Evolutionary conservation across 2,888 invertebrate genomes (phyloP).

Genomic region (Cistogaster globosa): DNA sequence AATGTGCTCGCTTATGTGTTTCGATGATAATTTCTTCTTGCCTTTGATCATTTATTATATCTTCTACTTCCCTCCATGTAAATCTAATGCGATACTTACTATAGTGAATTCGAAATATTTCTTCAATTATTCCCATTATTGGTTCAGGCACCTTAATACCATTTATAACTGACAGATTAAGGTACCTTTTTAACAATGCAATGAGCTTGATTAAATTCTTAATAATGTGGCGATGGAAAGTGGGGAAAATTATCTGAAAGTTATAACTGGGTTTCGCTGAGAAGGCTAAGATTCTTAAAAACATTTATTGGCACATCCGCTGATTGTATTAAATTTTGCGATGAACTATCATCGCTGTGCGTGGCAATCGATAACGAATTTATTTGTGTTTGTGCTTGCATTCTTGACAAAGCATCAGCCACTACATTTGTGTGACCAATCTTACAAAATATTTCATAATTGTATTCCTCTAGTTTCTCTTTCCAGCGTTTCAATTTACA

Average conservation of each 20-base stretch:
- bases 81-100: background rate
- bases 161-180: background rate
- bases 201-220: too few relatives aligned
- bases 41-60: too few relatives aligned
- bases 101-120: background rate
- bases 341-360: too few relatives aligned
- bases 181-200: too few relatives aligned
- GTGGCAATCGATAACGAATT: too few relatives aligned
- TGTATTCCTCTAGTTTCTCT: background rate
- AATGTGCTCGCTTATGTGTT: too few relatives aligned
- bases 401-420: slow-evolving; percentile 76
- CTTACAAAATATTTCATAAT: background rate
- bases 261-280: too few relatives aligned
- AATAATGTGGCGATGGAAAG: too few relatives aligned
- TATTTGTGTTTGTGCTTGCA: too few relatives aligned
- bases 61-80: too few relatives aligned
- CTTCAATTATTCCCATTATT: background rate
- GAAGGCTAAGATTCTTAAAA: slow-evolving; percentile 49
- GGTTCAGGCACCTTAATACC: background rate
- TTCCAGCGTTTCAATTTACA: background rate
- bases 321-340: slow-evolving; percentile 7
- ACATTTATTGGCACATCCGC: slow-evolving; percentile 43
- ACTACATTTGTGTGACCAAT: background rate
- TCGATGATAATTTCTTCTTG: too few relatives aligned
- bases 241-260: too few relatives aligned